Evolutionary conservation across 2,888 invertebrate genomes (phyloP).

Genomic region (Cerceris rybyensis): DNA sequence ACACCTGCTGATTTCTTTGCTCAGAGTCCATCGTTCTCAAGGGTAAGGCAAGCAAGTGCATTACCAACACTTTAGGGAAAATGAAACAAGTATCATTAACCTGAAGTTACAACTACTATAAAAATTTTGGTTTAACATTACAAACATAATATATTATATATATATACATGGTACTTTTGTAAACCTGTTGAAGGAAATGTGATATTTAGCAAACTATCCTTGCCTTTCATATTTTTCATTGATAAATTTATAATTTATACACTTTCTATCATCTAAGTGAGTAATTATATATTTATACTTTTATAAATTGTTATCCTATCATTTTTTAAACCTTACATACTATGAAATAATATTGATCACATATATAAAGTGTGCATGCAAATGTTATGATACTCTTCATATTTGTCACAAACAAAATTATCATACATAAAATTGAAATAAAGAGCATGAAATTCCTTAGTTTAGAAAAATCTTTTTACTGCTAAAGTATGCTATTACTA

Average conservation of each 20-base stretch:
- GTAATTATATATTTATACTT: conserved; percentile 14
- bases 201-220: too few relatives aligned
- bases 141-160: background rate
- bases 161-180: background rate
- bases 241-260: too few relatives aligned
- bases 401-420: background rate
- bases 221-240: too few relatives aligned
- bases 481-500: too few relatives aligned
- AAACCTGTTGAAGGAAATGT: too few relatives aligned
- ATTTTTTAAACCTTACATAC: conserved; percentile 10
- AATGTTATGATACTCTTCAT: conserved; percentile 3
- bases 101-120: conserved; percentile 41
- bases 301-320: conserved; percentile 2
- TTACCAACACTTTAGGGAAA: conserved; percentile 77
- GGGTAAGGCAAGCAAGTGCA: conserved; percentile 77
- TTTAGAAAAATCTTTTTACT: too few relatives aligned
- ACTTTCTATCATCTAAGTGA: background rate
- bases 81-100: conserved; percentile 66
- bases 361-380: background rate
- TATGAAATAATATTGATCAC: background rate
- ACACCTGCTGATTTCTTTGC: conserved; percentile 76
- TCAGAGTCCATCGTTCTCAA: conserved; percentile 78
- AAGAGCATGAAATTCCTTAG: too few relatives aligned
- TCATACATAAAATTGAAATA: background rate
- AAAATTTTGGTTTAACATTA: conserved; percentile 26